Conservation (phyloP, 2,888 invertebrate genomes). For the Ophion costatus region DNA sequence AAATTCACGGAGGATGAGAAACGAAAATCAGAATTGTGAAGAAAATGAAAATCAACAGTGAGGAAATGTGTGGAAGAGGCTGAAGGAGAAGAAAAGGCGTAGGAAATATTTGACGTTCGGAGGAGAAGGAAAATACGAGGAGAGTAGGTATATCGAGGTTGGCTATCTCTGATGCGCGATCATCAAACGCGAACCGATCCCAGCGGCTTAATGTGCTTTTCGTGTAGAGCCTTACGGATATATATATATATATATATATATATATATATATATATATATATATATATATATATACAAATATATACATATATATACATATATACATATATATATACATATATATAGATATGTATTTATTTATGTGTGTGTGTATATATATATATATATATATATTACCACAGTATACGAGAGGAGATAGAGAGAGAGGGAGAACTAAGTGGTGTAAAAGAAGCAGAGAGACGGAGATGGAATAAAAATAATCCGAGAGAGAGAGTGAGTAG, state of each 20-base stretch:
- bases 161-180: constrained; percentile 71
- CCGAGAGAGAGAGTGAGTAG: background rate
- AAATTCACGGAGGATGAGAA: background rate
- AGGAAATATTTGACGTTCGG: constrained; percentile 11
- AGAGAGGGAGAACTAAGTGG: too few species aligned
- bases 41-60: background rate
- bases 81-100: background rate
- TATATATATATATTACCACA: background rate
- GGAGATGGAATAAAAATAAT: background rate
- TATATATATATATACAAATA: too few species aligned
- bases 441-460: background rate
- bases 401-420: background rate
- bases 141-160: constrained; percentile 19
- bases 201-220: constrained; percentile 78
- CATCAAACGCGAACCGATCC: constrained; percentile 75
- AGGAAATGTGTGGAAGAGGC: background rate
- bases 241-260: constrained; percentile 4
- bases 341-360: too few species aligned
- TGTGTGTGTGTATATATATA: too few species aligned
- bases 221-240: constrained; percentile 70
- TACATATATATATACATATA: constrained; percentile 20
- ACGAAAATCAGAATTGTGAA: background rate
- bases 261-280: too few species aligned
- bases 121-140: constrained; percentile 29
- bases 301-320: background rate